Evolutionary conservation across 2,888 invertebrate species (phyloP).

Genomic region (Scaptomyza parva): DNA sequence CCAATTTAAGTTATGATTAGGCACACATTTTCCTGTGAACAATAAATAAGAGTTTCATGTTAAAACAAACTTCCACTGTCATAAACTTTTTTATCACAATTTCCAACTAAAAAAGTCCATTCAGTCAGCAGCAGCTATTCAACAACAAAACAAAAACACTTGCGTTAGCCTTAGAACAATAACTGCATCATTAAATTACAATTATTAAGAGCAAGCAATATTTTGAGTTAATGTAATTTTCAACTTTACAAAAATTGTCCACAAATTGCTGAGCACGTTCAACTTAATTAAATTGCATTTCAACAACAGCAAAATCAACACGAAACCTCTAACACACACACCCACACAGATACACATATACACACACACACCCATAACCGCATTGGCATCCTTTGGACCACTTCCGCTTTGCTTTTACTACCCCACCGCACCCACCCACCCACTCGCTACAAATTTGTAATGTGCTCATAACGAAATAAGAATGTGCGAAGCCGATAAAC

Average conservation of each 20-base stretch:
- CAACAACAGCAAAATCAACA: constrained; percentile 48
- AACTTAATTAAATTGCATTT: constrained; percentile 50
- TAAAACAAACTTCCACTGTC: background rate
- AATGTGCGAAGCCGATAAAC: constrained; percentile 50
- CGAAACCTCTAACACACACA: constrained; percentile 25
- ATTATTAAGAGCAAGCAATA: constrained; percentile 5
- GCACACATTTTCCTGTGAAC: background rate
- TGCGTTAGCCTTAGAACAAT: background rate
- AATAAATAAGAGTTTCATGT: background rate
- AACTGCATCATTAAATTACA: constrained; percentile 2
- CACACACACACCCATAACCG: constrained; percentile 5
- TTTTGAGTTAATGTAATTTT: constrained; percentile 23
- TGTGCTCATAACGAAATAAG: constrained; percentile 65
- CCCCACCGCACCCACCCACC: background rate
- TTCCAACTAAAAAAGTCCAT: background rate
- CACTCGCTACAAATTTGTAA: constrained; percentile 36
- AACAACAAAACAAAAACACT: background rate
- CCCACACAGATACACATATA: constrained; percentile 3
- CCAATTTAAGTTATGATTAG: background rate
- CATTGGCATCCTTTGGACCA: constrained; percentile 36
- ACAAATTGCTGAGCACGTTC: constrained; percentile 35
- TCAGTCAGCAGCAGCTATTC: too few species aligned
- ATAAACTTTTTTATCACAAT: background rate
- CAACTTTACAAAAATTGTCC: constrained; percentile 4
- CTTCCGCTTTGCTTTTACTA: constrained; percentile 16